Conservation (phyloP, 1,140 invertebrate species). For the Pygmarrhopalites habei region DNA sequence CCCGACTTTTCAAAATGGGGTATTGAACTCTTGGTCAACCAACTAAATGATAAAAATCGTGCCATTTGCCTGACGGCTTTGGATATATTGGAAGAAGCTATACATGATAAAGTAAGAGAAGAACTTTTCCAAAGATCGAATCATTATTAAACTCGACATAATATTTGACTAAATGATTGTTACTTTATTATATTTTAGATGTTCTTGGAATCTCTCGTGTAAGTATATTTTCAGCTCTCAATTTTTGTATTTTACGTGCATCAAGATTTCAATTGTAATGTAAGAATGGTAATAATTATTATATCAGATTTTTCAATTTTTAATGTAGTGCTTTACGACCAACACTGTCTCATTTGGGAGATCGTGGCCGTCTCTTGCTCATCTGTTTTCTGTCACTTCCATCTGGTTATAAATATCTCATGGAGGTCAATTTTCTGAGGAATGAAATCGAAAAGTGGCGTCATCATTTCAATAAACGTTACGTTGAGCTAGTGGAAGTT, state of each 20-base stretch:
- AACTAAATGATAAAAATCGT: constrained; percentile 70
- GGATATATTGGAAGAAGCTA: constrained; percentile 82
- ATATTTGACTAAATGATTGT: not conserved
- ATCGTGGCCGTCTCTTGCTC: constrained; percentile 72
- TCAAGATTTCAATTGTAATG: too few species aligned
- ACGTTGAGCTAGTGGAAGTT: constrained; percentile 80
- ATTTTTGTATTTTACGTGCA: too few species aligned
- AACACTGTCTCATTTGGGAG: constrained; percentile 67
- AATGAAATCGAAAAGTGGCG: constrained; percentile 71
- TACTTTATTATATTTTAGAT: constrained; percentile 45
- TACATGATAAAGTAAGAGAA: constrained; percentile 69
- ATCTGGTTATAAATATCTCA: constrained; percentile 60
- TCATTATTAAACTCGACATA: constrained; percentile 1
- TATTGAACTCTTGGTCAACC: constrained; percentile 67
- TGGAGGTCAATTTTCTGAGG: constrained; percentile 59
- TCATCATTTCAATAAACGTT: constrained; percentile 66
- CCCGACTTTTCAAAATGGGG: constrained; percentile 69
- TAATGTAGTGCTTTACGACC: constrained; percentile 61
- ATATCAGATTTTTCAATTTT: too few species aligned
- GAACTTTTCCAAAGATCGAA: not conserved
- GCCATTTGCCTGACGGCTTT: constrained; percentile 69
- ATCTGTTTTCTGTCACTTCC: constrained; percentile 71
- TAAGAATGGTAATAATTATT: too few species aligned
- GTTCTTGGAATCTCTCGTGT: constrained; percentile 73
- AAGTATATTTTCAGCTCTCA: too few species aligned